Conservation (phyloP, 2,797 vertebrate genomes). For the Gila robusta region DNA sequence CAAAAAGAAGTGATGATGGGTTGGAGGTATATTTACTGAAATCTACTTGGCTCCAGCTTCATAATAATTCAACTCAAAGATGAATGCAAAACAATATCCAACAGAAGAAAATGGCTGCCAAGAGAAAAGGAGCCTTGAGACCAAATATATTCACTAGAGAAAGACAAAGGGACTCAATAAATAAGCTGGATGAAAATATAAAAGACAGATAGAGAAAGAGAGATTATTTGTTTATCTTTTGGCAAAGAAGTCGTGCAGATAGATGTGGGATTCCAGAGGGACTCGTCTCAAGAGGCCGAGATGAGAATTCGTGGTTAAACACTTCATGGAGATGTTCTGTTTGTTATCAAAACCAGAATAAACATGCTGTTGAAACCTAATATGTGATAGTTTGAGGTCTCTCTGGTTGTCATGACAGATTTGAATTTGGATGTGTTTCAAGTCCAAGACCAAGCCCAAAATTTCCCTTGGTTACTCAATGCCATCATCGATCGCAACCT, state of each 20-base stretch:
- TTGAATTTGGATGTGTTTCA: conserved; percentile 19
- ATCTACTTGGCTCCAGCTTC: conserved; percentile 25
- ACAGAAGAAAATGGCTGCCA: conserved; percentile 27
- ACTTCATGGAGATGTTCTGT: conserved; percentile 9
- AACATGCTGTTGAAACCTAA: conserved; percentile 23
- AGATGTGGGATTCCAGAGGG: conserved; percentile 19
- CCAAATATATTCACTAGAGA: conserved; percentile 13
- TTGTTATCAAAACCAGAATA: conserved; percentile 25
- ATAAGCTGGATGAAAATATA: conserved; percentile 35
- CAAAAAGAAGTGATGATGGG: not conserved
- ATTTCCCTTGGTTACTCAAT: conserved; percentile 30
- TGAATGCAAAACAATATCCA: conserved; percentile 30
- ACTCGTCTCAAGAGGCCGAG: not conserved
- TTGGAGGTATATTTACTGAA: conserved; percentile 17
- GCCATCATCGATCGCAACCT: conserved; percentile 40
- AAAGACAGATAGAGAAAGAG: conserved; percentile 18
- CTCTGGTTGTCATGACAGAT: not conserved
- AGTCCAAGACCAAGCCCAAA: not conserved
- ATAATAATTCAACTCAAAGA: conserved; percentile 45
- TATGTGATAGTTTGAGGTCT: conserved; percentile 14
- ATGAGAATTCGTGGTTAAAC: not conserved
- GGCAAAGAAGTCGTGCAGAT: conserved; percentile 32
- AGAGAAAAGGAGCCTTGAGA: conserved; percentile 11
- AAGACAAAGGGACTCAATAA: conserved; percentile 43
- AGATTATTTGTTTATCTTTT: conserved; percentile 45